Conservation (phyloP, 2,797 vertebrate genomes). For the Arctocebus calabarensis region DNA sequence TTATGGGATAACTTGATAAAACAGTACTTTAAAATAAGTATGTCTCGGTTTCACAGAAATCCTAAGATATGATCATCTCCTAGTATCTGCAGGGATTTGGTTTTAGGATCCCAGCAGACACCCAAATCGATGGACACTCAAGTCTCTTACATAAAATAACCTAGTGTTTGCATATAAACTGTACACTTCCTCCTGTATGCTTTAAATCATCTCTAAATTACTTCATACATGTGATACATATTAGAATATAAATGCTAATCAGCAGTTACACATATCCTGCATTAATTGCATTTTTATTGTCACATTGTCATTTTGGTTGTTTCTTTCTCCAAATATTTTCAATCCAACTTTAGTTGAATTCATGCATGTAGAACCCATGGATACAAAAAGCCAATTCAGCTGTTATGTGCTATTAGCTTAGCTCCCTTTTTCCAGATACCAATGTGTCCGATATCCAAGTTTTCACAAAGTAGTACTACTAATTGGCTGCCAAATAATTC, state of each 20-base stretch:
- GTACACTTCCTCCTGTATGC: neutral
- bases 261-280: neutral
- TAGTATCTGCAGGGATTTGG: no score
- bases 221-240: neutral
- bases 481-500: constrained; percentile 22
- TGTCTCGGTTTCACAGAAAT: neutral
- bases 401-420: neutral
- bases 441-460: neutral
- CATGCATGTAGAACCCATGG: neutral
- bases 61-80: neutral
- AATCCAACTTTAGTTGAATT: neutral
- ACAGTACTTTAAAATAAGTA: neutral
- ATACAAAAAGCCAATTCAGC: neutral
- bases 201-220: neutral
- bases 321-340: neutral
- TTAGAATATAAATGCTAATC: neutral
- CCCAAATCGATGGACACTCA: neutral
- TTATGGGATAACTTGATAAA: constrained; percentile 7
- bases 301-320: neutral
- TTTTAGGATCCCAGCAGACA: neutral
- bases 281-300: neutral
- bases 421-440: neutral
- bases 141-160: neutral
- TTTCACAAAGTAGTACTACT: constrained; percentile 36
- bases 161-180: neutral